Evolutionary conservation across 2,888 invertebrate genomes (phyloP).

Genomic region (Uropetala carovei): DNA sequence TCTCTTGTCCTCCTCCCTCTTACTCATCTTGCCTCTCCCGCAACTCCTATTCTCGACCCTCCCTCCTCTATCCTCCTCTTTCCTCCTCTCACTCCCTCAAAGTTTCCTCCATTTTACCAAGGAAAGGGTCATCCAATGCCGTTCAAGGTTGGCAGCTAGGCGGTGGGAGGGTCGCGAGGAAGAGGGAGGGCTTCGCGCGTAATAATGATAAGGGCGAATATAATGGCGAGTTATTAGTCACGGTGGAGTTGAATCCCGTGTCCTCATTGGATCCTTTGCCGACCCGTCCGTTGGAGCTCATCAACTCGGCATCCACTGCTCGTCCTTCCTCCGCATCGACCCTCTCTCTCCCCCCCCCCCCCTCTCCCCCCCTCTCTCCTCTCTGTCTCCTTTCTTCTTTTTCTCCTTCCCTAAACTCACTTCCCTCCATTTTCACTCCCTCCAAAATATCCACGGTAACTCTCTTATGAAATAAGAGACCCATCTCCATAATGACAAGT

Average conservation of each 20-base stretch:
- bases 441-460: too few species aligned
- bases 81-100: not conserved
- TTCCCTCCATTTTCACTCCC: too few species aligned
- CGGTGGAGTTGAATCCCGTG: conserved; percentile 55
- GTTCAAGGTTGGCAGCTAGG: conserved; percentile 21
- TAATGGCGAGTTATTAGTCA: conserved; percentile 63
- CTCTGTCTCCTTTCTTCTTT: too few species aligned
- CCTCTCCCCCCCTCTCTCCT: not conserved
- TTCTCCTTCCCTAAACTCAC: too few species aligned
- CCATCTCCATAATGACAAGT: too few species aligned
- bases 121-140: conserved; percentile 60
- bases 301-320: conserved; percentile 25
- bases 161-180: conserved; percentile 41
- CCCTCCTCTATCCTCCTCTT: not conserved
- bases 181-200: conserved; percentile 3
- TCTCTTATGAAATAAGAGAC: too few species aligned
- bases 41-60: not conserved
- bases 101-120: conserved; percentile 41
- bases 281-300: conserved; percentile 40
- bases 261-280: conserved; percentile 56
- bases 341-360: not conserved
- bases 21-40: not conserved
- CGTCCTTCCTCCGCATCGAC: not conserved
- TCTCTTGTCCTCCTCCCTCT: not conserved
- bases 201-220: conserved; percentile 59